Base-by-base conservation (phyloP, 1,140 invertebrate genomes). In the Achatina immaculata region DNA sequence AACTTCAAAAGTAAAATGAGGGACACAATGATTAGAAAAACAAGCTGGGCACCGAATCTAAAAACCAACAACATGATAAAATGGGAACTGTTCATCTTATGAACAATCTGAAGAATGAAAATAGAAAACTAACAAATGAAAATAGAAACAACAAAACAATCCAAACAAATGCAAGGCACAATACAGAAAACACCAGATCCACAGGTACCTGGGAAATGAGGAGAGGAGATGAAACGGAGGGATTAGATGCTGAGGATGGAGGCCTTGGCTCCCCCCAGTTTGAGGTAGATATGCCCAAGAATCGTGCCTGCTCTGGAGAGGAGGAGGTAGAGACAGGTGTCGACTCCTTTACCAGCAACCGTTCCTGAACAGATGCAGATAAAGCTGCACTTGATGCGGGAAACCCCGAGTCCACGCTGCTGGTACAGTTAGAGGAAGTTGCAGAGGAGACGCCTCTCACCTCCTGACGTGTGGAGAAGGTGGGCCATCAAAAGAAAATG, bases 401-500 rank as follows among this genome's bases (percentile, higher is more conserved):
- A 0, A 68, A 45, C 38, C 42, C 58, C 31, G 76, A 78, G n/a
- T 51, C 74, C 51, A 58, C 0, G 58, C 58, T 62, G 40, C 74
- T 58, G 48, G 40, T 24, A 43, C 74, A 55, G 0, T 36, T 36
- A 42, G 76, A 42, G n/a, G 65, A 4, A 40, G 73, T 14, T 21
- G 42, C 24, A 28, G 65, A 40, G 21, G 68, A 38, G 42, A 48
- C 19, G 24, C 6, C 68, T 76, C 89, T 87, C 86, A 90, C 90
- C 89, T 90, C 88, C 81, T 87, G 84, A 79, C 87, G 86, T 14
- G 84, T 83, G 62, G n/a, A n/a, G n/a, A n/a, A n/a, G n/a, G n/a
- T n/a, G n/a, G n/a, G n/a, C n/a, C n/a, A n/a, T n/a, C n/a, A n/a
- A n/a, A n/a, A n/a, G n/a, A n/a, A n/a, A n/a, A n/a, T n/a, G n/a